These are phyloP conservation scores for Crotalus viridis DNA, from an alignment of 2,113 vertebrate species.

Conservation along the genomic window DNA sequence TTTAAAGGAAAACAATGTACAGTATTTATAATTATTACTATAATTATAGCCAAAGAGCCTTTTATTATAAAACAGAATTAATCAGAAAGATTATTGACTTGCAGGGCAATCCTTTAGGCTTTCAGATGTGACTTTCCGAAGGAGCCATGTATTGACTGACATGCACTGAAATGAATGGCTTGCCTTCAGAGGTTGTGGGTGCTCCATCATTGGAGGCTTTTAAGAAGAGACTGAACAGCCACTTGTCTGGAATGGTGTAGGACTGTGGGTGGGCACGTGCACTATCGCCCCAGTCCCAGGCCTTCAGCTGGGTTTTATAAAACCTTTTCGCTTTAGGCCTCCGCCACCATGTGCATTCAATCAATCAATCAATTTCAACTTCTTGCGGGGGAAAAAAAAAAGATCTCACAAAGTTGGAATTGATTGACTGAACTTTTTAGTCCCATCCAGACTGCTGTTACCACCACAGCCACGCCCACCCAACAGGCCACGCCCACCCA, in stretches of 20 bases:
- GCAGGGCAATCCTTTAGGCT: conserved; percentile 25
- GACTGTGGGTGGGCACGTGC: too few relatives aligned
- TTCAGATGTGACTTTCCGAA: conserved; percentile 23
- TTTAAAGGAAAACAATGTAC: conserved; percentile 2
- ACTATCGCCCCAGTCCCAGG: too few relatives aligned
- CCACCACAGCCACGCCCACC: too few relatives aligned
- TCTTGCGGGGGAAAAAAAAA: too few relatives aligned
- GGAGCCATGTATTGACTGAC: conserved; percentile 5
- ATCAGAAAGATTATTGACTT: conserved; percentile 16
- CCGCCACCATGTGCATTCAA: too few relatives aligned
- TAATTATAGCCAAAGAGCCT: background rate
- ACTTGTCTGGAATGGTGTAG: background rate
- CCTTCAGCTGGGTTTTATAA: too few relatives aligned
- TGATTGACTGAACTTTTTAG: too few relatives aligned
- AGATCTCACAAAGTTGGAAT: too few relatives aligned
- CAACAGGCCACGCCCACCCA: too few relatives aligned
- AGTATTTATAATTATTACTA: background rate
- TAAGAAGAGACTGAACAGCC: background rate
- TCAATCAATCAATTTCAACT: too few relatives aligned
- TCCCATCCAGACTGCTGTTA: too few relatives aligned
- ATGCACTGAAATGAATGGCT: background rate
- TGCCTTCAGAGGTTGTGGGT: background rate
- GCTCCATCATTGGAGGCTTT: background rate
- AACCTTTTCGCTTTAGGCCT: too few relatives aligned
- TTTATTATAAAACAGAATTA: background rate